A percentile compares a stretch with the other conserved stretches of the same genome.
Conservation (phyloP, 2,888 invertebrate genomes). For the Synergus itoensis region DNA sequence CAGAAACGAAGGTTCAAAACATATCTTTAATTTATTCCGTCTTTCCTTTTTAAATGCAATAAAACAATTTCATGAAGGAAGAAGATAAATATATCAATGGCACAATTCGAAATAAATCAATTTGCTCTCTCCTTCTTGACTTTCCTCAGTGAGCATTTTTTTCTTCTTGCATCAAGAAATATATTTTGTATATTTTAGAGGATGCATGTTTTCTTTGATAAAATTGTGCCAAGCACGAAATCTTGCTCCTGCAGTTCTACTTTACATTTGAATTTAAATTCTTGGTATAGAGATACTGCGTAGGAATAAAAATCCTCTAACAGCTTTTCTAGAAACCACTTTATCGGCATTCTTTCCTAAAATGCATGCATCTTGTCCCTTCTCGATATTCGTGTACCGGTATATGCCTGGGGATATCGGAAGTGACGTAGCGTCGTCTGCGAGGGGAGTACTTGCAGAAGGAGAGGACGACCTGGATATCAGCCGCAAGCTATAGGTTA, state of each 20-base stretch:
- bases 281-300: neutral
- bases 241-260: neutral
- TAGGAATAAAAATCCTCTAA: slow-evolving; percentile 16
- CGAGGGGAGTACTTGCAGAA: neutral
- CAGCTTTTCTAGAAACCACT: slow-evolving; percentile 19
- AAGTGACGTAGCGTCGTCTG: slow-evolving; percentile 23
- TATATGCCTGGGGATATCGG: slow-evolving; percentile 24
- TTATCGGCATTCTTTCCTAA: slow-evolving; percentile 15
- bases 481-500: slow-evolving; percentile 63
- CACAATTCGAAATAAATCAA: slow-evolving; percentile 1
- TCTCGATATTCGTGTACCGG: slow-evolving; percentile 18
- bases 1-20: neutral
- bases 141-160: neutral
- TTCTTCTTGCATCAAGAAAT: slow-evolving; percentile 13
- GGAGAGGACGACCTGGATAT: slow-evolving; percentile 51
- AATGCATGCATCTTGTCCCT: slow-evolving; percentile 23
- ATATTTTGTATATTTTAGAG: slow-evolving; percentile 16
- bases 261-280: slow-evolving; percentile 5
- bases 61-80: too few species aligned
- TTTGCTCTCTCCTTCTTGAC: neutral
- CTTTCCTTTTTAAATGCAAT: too few species aligned
- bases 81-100: neutral
- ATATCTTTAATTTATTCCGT: neutral
- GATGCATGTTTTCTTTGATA: neutral
- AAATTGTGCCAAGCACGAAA: slow-evolving; percentile 30